Conservation (phyloP, 2,113 vertebrate genomes). For the Percina caprodes region DNA sequence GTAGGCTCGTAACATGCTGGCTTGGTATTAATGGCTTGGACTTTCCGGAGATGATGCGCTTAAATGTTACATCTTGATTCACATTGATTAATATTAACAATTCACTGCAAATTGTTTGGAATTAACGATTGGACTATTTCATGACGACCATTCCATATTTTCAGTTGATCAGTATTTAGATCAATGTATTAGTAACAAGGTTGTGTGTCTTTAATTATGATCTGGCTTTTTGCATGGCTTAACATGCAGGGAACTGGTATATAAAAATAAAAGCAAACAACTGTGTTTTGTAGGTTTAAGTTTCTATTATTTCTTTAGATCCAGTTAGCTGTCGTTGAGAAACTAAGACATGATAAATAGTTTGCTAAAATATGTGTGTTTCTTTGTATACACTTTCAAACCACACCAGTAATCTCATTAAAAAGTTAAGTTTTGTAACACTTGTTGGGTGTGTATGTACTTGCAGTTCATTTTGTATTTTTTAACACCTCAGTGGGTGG, state of each 20-base stretch:
- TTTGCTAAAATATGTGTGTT: neutral
- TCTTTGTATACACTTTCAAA: neutral
- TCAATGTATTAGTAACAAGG: neutral
- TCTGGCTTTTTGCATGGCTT: constrained; percentile 2
- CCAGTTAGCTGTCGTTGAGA: neutral
- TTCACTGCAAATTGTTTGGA: neutral
- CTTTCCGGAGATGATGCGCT: constrained; percentile 1
- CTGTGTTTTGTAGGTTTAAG: neutral
- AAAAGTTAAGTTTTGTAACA: constrained; percentile 31
- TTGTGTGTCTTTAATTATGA: constrained; percentile 13
- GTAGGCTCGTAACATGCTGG: constrained; percentile 47
- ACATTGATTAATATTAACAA: neutral
- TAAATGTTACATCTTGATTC: constrained; percentile 41
- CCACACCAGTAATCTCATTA: constrained; percentile 4
- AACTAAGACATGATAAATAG: neutral
- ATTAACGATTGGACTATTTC: neutral
- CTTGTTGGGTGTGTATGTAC: constrained; percentile 26
- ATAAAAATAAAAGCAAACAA: constrained; percentile 22
- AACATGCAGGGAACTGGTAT: constrained; percentile 8
- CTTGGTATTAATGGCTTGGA: constrained; percentile 65
- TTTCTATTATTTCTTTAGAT: neutral
- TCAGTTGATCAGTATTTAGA: neutral
- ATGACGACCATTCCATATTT: neutral
- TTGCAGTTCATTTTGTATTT: constrained; percentile 39
- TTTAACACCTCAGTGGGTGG: constrained; percentile 48